Evolutionary conservation across 1,140 invertebrate genomes (phyloP).

Genomic region (Lordiphosa stackelbergi): DNA sequence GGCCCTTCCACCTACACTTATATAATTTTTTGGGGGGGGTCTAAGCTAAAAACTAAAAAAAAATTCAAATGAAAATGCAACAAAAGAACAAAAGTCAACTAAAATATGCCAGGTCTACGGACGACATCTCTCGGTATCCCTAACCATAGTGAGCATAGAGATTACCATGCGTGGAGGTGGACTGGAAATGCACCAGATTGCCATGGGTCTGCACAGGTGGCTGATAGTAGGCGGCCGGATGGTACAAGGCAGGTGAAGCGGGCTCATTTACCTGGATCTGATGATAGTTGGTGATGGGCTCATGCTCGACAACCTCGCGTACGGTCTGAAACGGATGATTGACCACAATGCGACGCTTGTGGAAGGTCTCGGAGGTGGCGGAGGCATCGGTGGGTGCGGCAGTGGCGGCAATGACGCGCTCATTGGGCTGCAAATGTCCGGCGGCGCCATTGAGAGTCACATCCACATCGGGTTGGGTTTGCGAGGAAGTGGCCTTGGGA

Average conservation of each 20-base stretch:
- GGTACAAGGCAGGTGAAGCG: constrained; percentile 60
- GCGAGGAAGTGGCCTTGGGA: constrained; percentile 35
- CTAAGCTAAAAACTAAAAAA: constrained; percentile 12
- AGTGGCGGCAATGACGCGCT: constrained; percentile 80
- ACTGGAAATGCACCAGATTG: constrained; percentile 55
- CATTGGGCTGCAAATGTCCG: constrained; percentile 75
- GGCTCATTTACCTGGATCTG: constrained; percentile 77
- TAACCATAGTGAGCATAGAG: constrained; percentile 45
- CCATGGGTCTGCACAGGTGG: constrained; percentile 58
- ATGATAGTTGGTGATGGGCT: constrained; percentile 80
- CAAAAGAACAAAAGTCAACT: constrained; percentile 18
- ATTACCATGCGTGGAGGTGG: constrained; percentile 46
- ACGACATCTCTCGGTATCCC: neutral
- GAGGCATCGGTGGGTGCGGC: constrained; percentile 78
- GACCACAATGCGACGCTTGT: constrained; percentile 81
- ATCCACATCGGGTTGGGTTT: constrained; percentile 47
- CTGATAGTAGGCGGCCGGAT: constrained; percentile 66
- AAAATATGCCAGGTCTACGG: constrained; percentile 15
- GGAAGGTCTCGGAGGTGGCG: constrained; percentile 79
- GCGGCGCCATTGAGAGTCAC: constrained; percentile 52
- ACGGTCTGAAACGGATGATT: constrained; percentile 82
- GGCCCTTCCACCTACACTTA: constrained; percentile 52
- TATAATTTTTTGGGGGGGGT: constrained; percentile 10
- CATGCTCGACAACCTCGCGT: constrained; percentile 80
- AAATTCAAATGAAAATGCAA: constrained; percentile 45